Evolutionary conservation across 2,888 invertebrate genomes (phyloP).

Genomic region (Antitype chi): DNA sequence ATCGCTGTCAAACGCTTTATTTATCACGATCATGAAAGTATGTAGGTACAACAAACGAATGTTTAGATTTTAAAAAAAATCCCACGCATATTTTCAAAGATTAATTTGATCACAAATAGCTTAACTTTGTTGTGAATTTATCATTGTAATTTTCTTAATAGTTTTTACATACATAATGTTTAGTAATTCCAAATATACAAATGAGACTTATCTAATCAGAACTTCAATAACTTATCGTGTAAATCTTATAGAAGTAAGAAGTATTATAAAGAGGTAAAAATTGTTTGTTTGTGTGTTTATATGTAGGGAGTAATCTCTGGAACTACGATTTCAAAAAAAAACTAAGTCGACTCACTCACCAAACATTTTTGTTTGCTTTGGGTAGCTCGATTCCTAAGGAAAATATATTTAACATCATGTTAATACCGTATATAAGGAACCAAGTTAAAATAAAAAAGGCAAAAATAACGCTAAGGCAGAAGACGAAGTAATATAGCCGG

Average conservation of each 20-base stretch:
- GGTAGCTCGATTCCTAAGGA: no score
- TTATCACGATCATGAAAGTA: conserved; percentile 8
- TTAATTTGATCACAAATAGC: conserved; percentile 44
- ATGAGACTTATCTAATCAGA: conserved; percentile 53
- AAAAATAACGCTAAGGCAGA: no score
- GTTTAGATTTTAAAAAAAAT: conserved; percentile 7
- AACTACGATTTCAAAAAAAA: no score
- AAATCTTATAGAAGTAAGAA: neutral
- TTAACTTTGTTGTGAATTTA: conserved; percentile 51
- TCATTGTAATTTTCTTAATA: conserved; percentile 47
- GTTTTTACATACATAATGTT: conserved; percentile 40
- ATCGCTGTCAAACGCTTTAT: neutral
- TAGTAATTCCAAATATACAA: conserved; percentile 35
- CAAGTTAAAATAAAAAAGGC: no score
- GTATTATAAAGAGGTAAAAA: no score
- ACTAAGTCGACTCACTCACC: no score
- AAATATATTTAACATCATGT: no score
- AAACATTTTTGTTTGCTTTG: no score
- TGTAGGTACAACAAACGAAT: neutral
- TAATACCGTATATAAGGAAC: no score
- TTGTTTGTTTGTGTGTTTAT: no score
- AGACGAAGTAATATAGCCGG: no score
- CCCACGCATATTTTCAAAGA: conserved; percentile 45
- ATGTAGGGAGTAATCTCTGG: no score
- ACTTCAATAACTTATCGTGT: conserved; percentile 54